These are phyloP conservation scores for Apodemus agrarius DNA, from an alignment of 2,797 vertebrate genomes.

Conservation along the genomic window DNA sequence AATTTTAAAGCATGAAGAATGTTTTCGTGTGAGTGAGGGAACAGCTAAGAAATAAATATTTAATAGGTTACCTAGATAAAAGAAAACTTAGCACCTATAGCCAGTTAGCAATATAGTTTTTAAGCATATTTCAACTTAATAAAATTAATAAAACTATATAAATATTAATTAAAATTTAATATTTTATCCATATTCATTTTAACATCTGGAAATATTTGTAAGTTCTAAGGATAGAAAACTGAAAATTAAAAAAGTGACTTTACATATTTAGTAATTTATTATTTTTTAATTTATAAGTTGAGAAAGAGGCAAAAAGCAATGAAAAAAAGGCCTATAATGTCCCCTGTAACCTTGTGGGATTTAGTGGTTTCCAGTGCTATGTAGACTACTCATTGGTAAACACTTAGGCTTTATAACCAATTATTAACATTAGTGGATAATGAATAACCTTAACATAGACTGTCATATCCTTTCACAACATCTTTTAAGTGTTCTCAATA, in stretches of 20 bases:
- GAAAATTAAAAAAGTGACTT: not conserved
- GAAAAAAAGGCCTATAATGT: slow-evolving; percentile 92
- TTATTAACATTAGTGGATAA: not conserved
- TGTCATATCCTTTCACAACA: not conserved
- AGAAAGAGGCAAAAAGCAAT: slow-evolving; percentile 92
- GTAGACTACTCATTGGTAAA: slow-evolving; percentile 93
- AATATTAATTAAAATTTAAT: not conserved
- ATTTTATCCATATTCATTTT: not conserved
- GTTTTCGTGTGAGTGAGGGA: not conserved
- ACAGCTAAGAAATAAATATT: not conserved
- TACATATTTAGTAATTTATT: slow-evolving; percentile 16
- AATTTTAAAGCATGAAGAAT: not conserved
- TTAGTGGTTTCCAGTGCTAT: slow-evolving; percentile 88
- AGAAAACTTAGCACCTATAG: not conserved
- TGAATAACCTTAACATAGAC: no score
- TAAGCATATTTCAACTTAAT: no score
- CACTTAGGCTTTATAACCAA: slow-evolving; percentile 1
- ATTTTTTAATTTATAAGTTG: slow-evolving; percentile 90
- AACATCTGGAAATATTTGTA: not conserved
- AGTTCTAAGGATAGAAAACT: not conserved
- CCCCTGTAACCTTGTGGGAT: slow-evolving; percentile 92
- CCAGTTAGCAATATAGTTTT: no score
- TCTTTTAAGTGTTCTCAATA: not conserved
- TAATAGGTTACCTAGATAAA: not conserved
- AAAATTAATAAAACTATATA: no score